phyloP scores from a whole-genome alignment of 2,113 vertebrate species.

The Crotalus viridis region DNA sequence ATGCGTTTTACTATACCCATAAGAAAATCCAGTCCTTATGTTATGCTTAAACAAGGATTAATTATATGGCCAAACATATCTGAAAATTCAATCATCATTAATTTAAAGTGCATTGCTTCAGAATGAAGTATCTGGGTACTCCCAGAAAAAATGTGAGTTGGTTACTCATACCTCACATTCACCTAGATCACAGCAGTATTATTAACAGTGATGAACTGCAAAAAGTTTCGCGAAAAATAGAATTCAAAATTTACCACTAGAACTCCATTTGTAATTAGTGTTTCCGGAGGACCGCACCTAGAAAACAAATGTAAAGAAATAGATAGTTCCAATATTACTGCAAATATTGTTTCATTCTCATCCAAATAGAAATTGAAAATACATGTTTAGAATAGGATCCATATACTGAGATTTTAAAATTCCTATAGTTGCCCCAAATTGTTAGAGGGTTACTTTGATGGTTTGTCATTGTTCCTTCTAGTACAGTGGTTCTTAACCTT shows the following conservation, averaged over 20 bases:
- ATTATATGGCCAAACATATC: neutral
- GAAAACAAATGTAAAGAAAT: slow-evolving; percentile 54
- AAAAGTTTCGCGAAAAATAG: neutral
- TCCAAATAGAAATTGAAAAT: neutral
- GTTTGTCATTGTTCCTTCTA: neutral
- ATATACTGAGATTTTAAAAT: neutral
- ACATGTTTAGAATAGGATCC: neutral
- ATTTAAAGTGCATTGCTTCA: neutral
- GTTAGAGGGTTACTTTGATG: neutral
- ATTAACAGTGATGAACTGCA: neutral
- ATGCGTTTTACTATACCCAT: neutral
- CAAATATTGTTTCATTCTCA: neutral
- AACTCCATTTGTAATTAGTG: slow-evolving; percentile 78
- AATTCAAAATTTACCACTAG: slow-evolving; percentile 74
- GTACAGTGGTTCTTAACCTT: too few species aligned
- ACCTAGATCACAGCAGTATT: neutral
- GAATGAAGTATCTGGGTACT: neutral
- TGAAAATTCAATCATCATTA: neutral
- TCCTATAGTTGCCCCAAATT: neutral
- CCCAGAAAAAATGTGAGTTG: neutral
- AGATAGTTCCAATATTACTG: neutral
- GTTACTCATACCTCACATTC: neutral
- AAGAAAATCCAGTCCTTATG: neutral
- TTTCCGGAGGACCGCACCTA: slow-evolving; percentile 67
- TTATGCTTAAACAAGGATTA: neutral